Base-by-base conservation (phyloP, 2,113 vertebrate species). In the Siniperca chuatsi region DNA sequence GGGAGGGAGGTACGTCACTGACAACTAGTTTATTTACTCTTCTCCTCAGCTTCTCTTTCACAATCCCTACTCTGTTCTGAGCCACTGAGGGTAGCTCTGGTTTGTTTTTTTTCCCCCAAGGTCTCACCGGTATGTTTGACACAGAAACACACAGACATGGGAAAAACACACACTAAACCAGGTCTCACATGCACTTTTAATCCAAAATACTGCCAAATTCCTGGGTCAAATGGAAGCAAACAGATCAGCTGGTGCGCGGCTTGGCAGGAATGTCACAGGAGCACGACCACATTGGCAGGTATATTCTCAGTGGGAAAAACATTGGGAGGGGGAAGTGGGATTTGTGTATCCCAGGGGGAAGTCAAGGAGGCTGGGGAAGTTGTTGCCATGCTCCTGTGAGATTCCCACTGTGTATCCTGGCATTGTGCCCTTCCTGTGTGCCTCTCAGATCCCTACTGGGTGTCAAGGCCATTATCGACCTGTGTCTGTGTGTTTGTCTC, bases 251-350 rank as follows among this genome's bases (percentile, higher is more conserved):
- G 11, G 64, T 65, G 79, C 33, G 15, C 8, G 20, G 64, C 62
- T 65, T 71, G 84, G 83, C 89, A 89, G 87, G 87, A 91, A 91
- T 90, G 80, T 93, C 77, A 82, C 90, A 85, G 75, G 71, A 88
- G 46, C 74, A 60, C n/a, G 69, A 76, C 25, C 68, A 40, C 75
- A 87, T 82, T 83, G 76, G 65, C 85, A 82, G 84, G 77, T 82
- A 55, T 79, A 58, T 75, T 81, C 81, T 82, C 76, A 75, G 60
- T 0, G 61, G 81, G 20, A 60, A 62, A 61, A 66, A 68, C 78
- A 74, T 2, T 12, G 40, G 15, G 67, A 37, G 10, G 52, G 52
- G 64, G 18, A 58, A 8, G 9, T 20, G 50, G 40, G 83, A 87
- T 64, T 58, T 8, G 13, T 71, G 48, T 23, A 62, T 86, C 75